Evolutionary conservation across 2,888 invertebrate species (phyloP), one percentile per base, ranked within the genome.

Genomic region (Mesorhabditis spiculigera): DNA sequence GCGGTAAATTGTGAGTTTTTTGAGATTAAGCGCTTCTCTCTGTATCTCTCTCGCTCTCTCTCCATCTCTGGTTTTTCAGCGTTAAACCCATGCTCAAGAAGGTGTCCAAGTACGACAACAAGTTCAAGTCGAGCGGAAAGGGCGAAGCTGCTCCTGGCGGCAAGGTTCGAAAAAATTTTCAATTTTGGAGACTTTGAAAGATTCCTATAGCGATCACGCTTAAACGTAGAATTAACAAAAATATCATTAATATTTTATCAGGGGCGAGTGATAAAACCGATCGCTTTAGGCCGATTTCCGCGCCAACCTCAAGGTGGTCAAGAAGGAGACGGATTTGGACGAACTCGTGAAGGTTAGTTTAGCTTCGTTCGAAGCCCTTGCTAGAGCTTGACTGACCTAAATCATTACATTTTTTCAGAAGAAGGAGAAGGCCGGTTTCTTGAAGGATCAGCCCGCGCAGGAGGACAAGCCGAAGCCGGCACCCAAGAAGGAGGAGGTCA

Each of bases 21-120:
- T 28, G 28, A 28, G 28, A 28, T 28, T 6, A 58, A 42, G 10
- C 3, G 42, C 10, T 5, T 6, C 13, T 68, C 4, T 62, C 16
- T 16, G 0, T 63, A 10, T 62, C 5, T 62, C 43, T 1, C 5
- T 44, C 62, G 4, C n/a, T 4, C 43, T 41, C 4, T 45, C 45
- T 62, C 63, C 4, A 13, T 28, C 16, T 63, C n/a, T 43, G 4
- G 8, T 67, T 67, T 73, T 77, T 28, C 72, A 79, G 79, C 69
- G 81, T 80, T 63, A 81, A 81, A 73, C 81, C 81, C 3, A 69
- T 77, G 3, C 69, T 98, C 89, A 96, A 96, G 91, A 98, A 97
- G 91, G 96, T 98, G 83, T 96, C 96, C 89, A 97, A 97, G 91
- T 95, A 95, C 90, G 95, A 95, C 89, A 94, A 95, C 92, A 94